Evolutionary conservation across 2,888 invertebrate genomes (phyloP), one percentile per base, ranked within the genome.

Genomic region (Nemapogon koenigi): DNA sequence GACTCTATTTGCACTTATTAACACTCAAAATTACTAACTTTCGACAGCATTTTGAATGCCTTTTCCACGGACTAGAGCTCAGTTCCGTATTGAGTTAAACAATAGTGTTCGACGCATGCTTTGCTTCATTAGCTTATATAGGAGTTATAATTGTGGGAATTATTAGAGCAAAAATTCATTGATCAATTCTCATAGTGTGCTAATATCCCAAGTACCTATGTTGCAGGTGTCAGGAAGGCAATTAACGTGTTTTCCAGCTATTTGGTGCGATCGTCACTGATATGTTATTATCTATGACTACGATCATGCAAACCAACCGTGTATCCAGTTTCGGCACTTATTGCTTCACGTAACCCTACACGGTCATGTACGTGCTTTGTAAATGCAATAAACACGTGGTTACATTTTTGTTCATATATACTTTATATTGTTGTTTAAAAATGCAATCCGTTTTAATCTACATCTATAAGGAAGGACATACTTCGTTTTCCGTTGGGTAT

Each of bases 121-220:
- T 46, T 46, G 48, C 46, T 53, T 59, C 64, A 66, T 64, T 69
- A 69, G 61, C 62, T 65, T 75, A 68, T 76, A 78, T 75, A 76
- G 55, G 56, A 51, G 54, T 55, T 52, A 54, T 71, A 70, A 75
- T 70, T 72, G 76, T 78, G 76, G 72, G 76, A 78, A 76, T 65
- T 69, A 69, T 61, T 67, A 52, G 70, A 69, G 75, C 71, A 75
- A 76, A 76, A 73, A 70, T 60, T 53, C 52, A 65, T 68, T 69
- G 68, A 71, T 64, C 63, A 63, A 72, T 70, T 72, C 71, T 61
- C 63, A 73, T 59, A 51, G 60, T 68, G 71, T 70, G 62, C 59
- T 49, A 68, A 70, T 56, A 50, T 50, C 45, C 49, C 29, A n/a
- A 28, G 25, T 40, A 38, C 25, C 25, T 33, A 36, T 40, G 40